Percentiles rank a stretch among this genome's conserved stretches.
These are phyloP conservation scores for Podiceps cristatus DNA, from an alignment of 2,113 vertebrate genomes.

Conservation along the genomic window DNA sequence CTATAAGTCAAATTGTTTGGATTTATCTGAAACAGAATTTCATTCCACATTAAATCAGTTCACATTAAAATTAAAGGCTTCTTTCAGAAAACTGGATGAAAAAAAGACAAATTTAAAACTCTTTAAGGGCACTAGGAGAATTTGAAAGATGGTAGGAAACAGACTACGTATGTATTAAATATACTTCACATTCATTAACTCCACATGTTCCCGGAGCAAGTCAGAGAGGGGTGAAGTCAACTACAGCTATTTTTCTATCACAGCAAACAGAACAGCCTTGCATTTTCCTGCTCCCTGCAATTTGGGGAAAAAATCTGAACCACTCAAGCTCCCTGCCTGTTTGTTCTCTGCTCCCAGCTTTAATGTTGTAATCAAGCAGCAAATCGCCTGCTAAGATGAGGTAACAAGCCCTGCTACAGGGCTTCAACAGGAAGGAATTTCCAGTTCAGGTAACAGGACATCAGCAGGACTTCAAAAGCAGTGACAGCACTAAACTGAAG, in stretches of 20 bases:
- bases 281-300: not conserved
- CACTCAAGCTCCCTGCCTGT: not conserved
- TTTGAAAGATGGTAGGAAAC: not conserved
- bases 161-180: not conserved
- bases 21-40: conserved; percentile 12
- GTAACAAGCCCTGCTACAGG: not conserved
- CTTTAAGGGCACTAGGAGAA: not conserved
- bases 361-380: not conserved
- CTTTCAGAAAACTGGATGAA: not conserved
- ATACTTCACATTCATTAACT: not conserved
- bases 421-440: not conserved
- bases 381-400: not conserved
- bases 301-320: not conserved
- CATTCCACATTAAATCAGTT: not conserved
- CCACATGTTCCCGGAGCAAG: not conserved
- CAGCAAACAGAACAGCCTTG: not conserved
- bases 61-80: not conserved
- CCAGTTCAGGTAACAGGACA: not conserved
- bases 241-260: not conserved
- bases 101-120: not conserved
- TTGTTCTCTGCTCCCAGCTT: not conserved
- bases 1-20: not conserved
- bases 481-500: not conserved
- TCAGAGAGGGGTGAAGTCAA: not conserved
- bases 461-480: not conserved